phyloP scores from a whole-genome alignment of 2,113 vertebrate genomes.

The Connochaetes taurinus region DNA sequence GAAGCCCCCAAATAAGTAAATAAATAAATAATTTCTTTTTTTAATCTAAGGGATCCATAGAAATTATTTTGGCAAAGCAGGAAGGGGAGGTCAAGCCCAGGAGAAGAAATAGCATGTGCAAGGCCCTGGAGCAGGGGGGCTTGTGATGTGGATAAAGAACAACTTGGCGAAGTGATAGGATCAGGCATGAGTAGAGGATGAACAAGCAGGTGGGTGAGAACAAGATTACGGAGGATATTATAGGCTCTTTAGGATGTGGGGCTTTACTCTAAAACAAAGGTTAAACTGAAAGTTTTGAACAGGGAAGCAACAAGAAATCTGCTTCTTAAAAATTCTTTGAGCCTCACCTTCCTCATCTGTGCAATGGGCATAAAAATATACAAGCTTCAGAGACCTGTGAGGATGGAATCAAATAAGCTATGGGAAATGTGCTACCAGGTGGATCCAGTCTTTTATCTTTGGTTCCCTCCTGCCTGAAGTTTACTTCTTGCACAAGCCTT shows the following conservation, averaged over 20 bases:
- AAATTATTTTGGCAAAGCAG: not conserved
- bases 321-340: not conserved
- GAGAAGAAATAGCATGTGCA: not conserved
- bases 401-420: not conserved
- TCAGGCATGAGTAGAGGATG: rapidly evolving
- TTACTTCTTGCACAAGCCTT: not conserved
- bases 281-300: not conserved
- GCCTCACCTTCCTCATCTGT: not conserved
- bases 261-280: not conserved
- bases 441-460: not conserved
- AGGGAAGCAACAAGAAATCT: not conserved
- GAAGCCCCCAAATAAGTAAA: not conserved
- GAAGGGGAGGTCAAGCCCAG: not conserved
- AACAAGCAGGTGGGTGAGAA: too few relatives aligned
- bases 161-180: rapidly evolving
- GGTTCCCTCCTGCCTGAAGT: not conserved
- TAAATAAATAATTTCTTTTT: too few relatives aligned
- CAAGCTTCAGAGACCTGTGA: not conserved
- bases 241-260: not conserved
- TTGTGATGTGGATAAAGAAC: rapidly evolving
- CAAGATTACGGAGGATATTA: not conserved
- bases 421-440: rapidly evolving
- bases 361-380: not conserved
- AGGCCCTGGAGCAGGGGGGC: rapidly evolving
- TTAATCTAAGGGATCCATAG: not conserved